Evolutionary conservation across 53 echinoderm and acorn worm genomes (phyloP), one percentile per base, ranked within the genome.

Genomic region (Mesocentrotus franciscanus): DNA sequence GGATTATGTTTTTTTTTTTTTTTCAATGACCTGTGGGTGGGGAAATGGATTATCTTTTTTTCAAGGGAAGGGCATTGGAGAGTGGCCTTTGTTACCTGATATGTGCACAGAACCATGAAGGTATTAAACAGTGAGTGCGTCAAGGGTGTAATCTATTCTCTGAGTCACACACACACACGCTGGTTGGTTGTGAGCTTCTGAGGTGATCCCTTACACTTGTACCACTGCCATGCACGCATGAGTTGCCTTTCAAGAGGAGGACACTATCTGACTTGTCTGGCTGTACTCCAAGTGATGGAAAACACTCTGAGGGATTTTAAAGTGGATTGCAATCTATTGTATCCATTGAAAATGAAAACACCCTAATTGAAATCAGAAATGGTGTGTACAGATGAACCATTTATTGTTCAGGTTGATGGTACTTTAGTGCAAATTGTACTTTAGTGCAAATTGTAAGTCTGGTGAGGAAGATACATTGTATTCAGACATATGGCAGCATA

Each of bases 61-160:
- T 87, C 87, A 58, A 87, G 58, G 87, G 87, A 87, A 58, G 29
- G 58, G 26, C 87, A 29, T n/a, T n/a, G 57, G 27, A 26, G 26
- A 57, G 27, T 87, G 87, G 87, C 87, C 59, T 87, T 87, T 87
- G 87, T 87, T 87, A 87, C 58, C 58, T 87, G 87, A 87, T 87
- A 59, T 58, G 58, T 59, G 59, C 87, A 87, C 87, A 58, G 58
- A 87, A 87, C 87, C 87, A 58, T 87, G 87, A 56, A 81, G 81
- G 33, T 81, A 81, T 81, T 81, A 87, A 87, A n/a, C 59, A 75
- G 27, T 56, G 27, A 58, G 58, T 87, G 57, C n/a, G 49, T 39
- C 7, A 22, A 57, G 10, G 10, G 87, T 57, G 87, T 57, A 27
- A 87, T 87, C n/a, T 56, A 58, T 17, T 87, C 87, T 27, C 85